Conservation (phyloP, 2,888 invertebrate genomes). For the Galerucella calmariensis region DNA sequence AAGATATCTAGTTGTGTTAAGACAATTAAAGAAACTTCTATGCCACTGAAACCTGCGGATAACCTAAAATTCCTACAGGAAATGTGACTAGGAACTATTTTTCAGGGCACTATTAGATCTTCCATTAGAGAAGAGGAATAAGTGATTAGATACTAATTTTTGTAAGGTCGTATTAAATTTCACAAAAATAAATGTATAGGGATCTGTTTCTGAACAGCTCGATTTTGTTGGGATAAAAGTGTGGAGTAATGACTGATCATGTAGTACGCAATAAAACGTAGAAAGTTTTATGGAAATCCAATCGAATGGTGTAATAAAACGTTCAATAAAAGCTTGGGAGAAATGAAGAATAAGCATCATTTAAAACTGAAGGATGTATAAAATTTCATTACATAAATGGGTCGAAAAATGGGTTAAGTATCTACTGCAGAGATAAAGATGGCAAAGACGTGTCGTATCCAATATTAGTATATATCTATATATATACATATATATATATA, state of each 20-base stretch:
- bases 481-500: too few species aligned
- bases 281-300: not conserved
- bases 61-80: too few species aligned
- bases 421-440: not conserved
- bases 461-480: not conserved
- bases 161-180: too few species aligned
- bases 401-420: not conserved
- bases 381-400: not conserved
- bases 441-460: not conserved
- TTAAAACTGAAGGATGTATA: not conserved
- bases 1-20: too few species aligned
- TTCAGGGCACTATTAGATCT: too few species aligned
- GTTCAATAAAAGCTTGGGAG: slow-evolving; percentile 3
- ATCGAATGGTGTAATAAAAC: slow-evolving; percentile 1
- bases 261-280: not conserved
- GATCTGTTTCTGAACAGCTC: not conserved
- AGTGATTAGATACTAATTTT: too few species aligned
- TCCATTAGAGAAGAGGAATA: too few species aligned
- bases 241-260: not conserved
- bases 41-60: too few species aligned
- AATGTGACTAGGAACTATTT: too few species aligned
- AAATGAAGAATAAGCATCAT: not conserved
- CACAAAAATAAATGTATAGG: too few species aligned
- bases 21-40: too few species aligned
- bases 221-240: not conserved